Evolutionary conservation across 2,113 vertebrate genomes (phyloP).

Genomic region (human): DNA sequence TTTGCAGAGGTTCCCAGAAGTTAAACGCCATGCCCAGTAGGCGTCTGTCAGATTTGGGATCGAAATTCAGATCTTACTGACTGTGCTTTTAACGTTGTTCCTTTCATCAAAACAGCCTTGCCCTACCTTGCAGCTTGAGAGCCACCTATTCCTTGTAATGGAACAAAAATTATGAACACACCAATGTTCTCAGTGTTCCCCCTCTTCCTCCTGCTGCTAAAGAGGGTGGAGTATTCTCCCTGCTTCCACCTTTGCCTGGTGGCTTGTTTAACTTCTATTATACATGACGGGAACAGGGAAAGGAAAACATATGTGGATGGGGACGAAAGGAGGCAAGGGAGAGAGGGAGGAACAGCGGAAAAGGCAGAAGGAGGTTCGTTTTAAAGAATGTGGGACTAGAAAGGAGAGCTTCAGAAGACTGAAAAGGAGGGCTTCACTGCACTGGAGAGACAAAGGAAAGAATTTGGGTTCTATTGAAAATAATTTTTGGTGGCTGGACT

Average conservation of each 20-base stretch:
- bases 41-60: neutral
- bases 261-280: neutral
- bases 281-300: neutral
- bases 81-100: neutral
- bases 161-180: neutral
- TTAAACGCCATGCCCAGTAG: neutral
- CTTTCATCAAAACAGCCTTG: neutral
- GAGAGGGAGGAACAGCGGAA: neutral
- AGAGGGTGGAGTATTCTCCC: too few relatives aligned
- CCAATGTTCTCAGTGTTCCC: rapidly evolving
- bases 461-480: neutral
- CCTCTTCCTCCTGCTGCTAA: rapidly evolving
- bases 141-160: neutral
- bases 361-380: neutral
- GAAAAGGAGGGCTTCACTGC: too few relatives aligned
- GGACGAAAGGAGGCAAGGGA: neutral
- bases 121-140: neutral
- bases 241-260: neutral
- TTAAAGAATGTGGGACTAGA: neutral
- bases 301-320: neutral
- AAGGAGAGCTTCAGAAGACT: too few relatives aligned
- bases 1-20: neutral
- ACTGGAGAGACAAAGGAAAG: rapidly evolving
- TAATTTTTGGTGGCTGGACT: neutral
- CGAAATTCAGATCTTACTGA: neutral